phyloP scores from a whole-genome alignment of 2,113 vertebrate species.

The Opisthocomus hoazin region DNA sequence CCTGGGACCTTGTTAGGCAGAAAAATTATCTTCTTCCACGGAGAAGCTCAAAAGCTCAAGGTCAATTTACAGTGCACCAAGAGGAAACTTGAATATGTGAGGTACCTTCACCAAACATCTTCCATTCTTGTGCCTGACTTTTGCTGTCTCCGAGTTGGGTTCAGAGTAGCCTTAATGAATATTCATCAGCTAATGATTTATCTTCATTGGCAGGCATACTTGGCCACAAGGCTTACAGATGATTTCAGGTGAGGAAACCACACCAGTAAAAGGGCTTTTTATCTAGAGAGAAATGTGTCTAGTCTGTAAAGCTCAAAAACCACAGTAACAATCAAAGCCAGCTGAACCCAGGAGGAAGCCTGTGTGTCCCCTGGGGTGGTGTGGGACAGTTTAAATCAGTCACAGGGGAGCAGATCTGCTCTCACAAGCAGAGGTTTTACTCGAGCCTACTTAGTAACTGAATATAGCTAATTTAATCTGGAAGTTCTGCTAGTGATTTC shows the following conservation, averaged over 20 bases:
- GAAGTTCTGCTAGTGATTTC: neutral
- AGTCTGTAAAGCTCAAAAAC: neutral
- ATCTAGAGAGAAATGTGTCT: neutral
- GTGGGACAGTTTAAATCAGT: neutral
- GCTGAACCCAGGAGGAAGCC: neutral
- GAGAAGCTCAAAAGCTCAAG: neutral
- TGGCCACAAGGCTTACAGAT: neutral
- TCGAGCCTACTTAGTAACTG: neutral
- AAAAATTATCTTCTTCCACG: neutral
- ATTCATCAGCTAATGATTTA: neutral
- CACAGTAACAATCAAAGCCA: neutral
- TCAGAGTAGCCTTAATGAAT: neutral
- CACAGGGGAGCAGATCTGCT: neutral
- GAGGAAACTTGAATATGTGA: neutral
- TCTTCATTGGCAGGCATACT: neutral
- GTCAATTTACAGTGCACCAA: neutral
- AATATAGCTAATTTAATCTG: neutral
- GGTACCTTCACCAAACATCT: neutral
- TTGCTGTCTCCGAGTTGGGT: neutral
- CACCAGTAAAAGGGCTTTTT: neutral
- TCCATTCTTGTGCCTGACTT: neutral
- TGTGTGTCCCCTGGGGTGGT: neutral
- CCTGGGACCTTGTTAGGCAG: neutral
- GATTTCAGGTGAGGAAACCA: neutral
- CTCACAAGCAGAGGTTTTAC: neutral